A percentile compares a stretch with the other conserved stretches of the same genome.
phyloP scores from a whole-genome alignment of 2,113 vertebrate genomes.

The Amblyornis subalaris region DNA sequence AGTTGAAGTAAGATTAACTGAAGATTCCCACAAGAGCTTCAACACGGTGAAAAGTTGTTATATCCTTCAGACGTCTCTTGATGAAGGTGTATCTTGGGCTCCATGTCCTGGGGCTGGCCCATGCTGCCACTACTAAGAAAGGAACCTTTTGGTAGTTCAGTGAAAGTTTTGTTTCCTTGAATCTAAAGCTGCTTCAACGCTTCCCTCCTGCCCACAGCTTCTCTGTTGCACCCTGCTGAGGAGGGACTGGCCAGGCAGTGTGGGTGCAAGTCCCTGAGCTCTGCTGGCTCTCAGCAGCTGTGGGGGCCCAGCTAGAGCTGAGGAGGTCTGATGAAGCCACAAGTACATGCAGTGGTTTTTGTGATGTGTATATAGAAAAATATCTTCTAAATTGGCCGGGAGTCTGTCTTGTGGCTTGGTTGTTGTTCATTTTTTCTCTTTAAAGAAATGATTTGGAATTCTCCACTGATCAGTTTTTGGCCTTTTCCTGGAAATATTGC shows the following conservation, averaged over 20 bases:
- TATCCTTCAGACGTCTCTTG: background rate
- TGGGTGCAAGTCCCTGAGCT: rapidly evolving
- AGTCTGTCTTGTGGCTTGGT: background rate
- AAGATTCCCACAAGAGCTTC: background rate
- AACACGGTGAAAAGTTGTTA: background rate
- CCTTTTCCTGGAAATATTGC: background rate
- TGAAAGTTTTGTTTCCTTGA: background rate
- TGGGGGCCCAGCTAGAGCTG: background rate
- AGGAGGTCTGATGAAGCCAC: background rate
- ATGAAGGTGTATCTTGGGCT: background rate
- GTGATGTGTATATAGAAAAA: background rate
- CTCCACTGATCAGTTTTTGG: background rate
- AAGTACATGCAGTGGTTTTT: background rate
- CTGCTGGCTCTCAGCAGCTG: background rate
- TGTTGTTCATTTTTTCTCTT: background rate
- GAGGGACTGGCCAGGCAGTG: background rate
- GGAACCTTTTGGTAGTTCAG: background rate
- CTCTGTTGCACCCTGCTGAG: background rate
- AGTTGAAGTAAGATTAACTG: background rate
- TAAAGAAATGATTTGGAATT: background rate
- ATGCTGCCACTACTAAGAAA: background rate
- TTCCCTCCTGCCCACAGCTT: background rate
- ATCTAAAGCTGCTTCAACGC: background rate
- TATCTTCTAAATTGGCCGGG: background rate
- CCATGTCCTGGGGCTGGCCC: background rate